Base-by-base conservation (phyloP, 2,888 invertebrate genomes). In the Eilema sororculum region DNA sequence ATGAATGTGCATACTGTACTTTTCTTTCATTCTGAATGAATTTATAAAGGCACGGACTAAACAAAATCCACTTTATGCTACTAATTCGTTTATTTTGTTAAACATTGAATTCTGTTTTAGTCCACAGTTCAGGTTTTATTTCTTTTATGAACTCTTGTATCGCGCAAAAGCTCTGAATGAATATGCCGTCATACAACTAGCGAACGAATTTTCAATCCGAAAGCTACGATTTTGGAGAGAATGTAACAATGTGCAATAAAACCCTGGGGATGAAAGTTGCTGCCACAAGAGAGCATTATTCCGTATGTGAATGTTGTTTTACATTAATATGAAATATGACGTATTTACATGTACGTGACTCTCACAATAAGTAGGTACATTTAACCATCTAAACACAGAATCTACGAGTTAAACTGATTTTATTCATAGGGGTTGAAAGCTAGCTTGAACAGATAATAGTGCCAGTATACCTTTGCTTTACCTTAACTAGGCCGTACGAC, bases 261-360 rank as follows among this genome's bases (percentile, higher is more conserved):
- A 66, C 52, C 59, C 65, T 41, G 30, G 52, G 68, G 58, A 62
- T 60, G 52, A 33, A 60, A 60, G 60, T 65, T 41, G 12, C 25
- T 52, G 65, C 16, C 62, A 30, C 37, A 62, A 68, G 30, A 30
- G 68, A 75, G 63, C 28, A 67, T 52, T 16, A 68, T 72, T 68
- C 62, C 46, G 64, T 65, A 71, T 64, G 64, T 68, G 61, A 61
- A 30, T 57, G 46, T 56, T 61, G 65, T 69, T 69, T 61, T 30
- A 77, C 67, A 76, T 71, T 76, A 63, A 65, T 67, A 62, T 70
- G 61, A 75, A 73, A 69, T 71, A 71, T 57, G 68, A 69, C 46
- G n/a, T 78, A 68, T 68, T 76, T 71, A 73, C 67, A 70, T 66
- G 67, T 65, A 78, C 72, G 75, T 70, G 69, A 73, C 68, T 67